phyloP scores from a whole-genome alignment of 2,797 vertebrate genomes.

The Amblyraja radiata region DNA sequence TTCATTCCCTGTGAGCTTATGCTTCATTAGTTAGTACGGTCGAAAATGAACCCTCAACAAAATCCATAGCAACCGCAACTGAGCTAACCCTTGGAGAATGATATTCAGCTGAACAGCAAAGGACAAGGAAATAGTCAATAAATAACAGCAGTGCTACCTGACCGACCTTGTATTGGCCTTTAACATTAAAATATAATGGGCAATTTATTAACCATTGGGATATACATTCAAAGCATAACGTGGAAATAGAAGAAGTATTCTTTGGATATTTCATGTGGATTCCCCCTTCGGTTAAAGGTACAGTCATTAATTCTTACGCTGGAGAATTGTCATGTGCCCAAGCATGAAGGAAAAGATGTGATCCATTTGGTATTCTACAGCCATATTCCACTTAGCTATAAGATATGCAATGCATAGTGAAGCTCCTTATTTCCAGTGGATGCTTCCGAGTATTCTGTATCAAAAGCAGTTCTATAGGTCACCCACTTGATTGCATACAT shows the following conservation, averaged over 20 bases:
- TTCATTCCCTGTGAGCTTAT: neutral
- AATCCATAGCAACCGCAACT: neutral
- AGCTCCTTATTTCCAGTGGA: neutral
- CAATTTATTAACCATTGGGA: no score
- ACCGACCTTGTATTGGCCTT: neutral
- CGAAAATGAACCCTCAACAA: neutral
- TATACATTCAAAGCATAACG: no score
- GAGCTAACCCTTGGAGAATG: neutral
- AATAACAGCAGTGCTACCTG: neutral
- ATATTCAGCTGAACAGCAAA: neutral
- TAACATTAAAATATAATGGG: neutral
- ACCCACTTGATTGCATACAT: neutral
- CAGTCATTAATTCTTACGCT: neutral
- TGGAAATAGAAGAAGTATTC: neutral
- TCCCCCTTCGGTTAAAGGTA: neutral
- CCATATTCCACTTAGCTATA: neutral
- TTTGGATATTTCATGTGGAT: neutral
- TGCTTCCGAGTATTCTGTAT: neutral
- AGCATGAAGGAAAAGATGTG: neutral
- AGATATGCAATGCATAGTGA: neutral
- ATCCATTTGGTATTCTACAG: neutral
- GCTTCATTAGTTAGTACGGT: neutral
- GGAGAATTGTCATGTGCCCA: neutral
- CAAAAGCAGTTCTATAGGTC: neutral
- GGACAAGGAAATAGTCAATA: conserved; percentile 6